Base-by-base conservation (phyloP, 2,888 invertebrate species). In the Fabriciana adippe region DNA sequence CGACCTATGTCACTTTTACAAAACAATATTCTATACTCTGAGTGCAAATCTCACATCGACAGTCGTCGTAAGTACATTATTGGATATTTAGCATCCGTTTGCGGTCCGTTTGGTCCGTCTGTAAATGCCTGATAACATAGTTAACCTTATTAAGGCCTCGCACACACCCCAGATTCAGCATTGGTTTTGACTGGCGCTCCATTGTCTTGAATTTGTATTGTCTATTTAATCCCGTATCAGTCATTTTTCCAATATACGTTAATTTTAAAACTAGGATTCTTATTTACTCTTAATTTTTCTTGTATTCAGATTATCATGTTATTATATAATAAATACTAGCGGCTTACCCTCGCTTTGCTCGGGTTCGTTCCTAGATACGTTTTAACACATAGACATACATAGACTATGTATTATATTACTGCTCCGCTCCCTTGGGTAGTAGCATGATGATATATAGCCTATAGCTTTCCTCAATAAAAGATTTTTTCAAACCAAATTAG, bases 61-160 rank as follows among this genome's bases (percentile, higher is more conserved):
- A 90, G 82, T 84, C 91, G 72, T 77, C 79, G 76, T 87, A 84
- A 89, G 87, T 86, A 83, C 82, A 76, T 84, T 87, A 88, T 86
- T 84, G 83, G 79, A 83, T 87, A 86, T 86, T 90, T 88, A 89
- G 86, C 76, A 78, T 66, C 67, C 80, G 84, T 81, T 82, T 86
- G 90, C 71, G 88, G 90, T 80, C 81, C 78, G 75, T 73, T 73
- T 75, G 79, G 67, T 72, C 74, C 79, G 86, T 77, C 89, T 90
- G 91, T 82, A 79, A 75, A 76, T 74, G 72, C 68, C 77, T 77
- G 91, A 91, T 91, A 91, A 88, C 86, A 77, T 78, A 76, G 74
- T 73, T 82, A 74, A 77, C 78, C 79, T 81, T 77, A 86, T 80
- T 81, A 80, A 79, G 64, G 69, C 66, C 55, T 67, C 64, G 61